Evolutionary conservation across 2,797 vertebrate genomes (phyloP), one percentile per base, ranked within the genome.

Genomic region (Mallotus villosus): DNA sequence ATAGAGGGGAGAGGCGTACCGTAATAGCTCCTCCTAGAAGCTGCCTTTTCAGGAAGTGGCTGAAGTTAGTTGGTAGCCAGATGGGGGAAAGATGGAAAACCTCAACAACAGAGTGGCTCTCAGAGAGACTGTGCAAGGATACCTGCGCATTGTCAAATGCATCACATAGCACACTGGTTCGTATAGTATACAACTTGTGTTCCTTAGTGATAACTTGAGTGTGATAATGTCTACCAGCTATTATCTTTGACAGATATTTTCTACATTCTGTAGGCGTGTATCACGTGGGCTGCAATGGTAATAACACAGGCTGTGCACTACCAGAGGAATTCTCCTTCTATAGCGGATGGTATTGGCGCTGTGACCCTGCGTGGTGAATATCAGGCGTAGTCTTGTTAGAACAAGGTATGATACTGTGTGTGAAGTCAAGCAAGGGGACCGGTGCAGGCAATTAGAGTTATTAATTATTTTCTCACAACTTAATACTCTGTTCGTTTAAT

Each of bases 401-500:
- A 6, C 76, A 63, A 78, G 79, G 81, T 81, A 29, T 1, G 55
- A 74, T 68, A 74, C 74, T 16, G 27, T n/a, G 16, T 59, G 59
- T 41, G 57, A 68, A 61, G 70, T 64, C 46, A 60, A 75, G 78
- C 75, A 53, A 65, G 24, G 67, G 83, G 68, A 24, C 79, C 73
- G 11, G 81, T 71, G 51, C 81, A 53, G 41, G 83, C 85, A 85
- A 86, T 90, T 85, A 88, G 78, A 82, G 74, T 78, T 88, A 86
- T 90, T 90, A 87, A 89, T 89, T 90, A 88, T 91, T 88, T 87
- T 82, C 32, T 29, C 82, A 91, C 76, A 85, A 88, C 87, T 91
- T 91, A 85, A 88, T 92, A 87, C 83, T 83, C 83, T 84, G 63
- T 90, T 89, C 84, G 86, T 89, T 89, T 86, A 90, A 90, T 85